Conservation (phyloP, 1,140 invertebrate genomes). For the Schlechtendalia chinensis region DNA sequence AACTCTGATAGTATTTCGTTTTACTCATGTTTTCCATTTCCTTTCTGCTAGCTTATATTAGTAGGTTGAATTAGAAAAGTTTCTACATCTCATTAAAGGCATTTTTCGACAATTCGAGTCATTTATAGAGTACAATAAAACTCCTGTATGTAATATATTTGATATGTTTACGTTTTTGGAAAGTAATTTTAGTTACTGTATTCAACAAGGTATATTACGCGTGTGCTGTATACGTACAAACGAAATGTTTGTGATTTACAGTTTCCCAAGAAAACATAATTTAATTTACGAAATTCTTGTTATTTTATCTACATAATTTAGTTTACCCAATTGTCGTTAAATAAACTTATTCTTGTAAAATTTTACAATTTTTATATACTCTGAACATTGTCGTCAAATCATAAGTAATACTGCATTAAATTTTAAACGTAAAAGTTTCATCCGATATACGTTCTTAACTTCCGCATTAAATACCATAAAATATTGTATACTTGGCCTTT, state of each 20-base stretch:
- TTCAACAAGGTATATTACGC: background rate
- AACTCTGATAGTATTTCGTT: background rate
- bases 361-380: no score
- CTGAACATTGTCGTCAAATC: no score
- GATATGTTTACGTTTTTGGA: background rate
- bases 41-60: background rate
- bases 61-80: background rate
- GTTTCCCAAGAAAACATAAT: background rate
- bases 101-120: background rate
- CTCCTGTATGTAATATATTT: background rate
- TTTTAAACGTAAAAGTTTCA: no score
- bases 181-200: background rate
- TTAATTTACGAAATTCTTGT: background rate
- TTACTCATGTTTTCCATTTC: background rate
- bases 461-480: no score
- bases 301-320: background rate
- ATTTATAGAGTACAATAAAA: background rate
- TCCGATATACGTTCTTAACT: no score
- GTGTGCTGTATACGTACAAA: background rate
- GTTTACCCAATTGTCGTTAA: background rate
- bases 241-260: background rate
- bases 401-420: no score
- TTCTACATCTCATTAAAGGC: conserved; percentile 2
- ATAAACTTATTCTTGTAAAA: background rate
- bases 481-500: no score